These are phyloP conservation scores for Ooceraea biroi DNA, from an alignment of 1,140 invertebrate genomes.

Conservation along the genomic window DNA sequence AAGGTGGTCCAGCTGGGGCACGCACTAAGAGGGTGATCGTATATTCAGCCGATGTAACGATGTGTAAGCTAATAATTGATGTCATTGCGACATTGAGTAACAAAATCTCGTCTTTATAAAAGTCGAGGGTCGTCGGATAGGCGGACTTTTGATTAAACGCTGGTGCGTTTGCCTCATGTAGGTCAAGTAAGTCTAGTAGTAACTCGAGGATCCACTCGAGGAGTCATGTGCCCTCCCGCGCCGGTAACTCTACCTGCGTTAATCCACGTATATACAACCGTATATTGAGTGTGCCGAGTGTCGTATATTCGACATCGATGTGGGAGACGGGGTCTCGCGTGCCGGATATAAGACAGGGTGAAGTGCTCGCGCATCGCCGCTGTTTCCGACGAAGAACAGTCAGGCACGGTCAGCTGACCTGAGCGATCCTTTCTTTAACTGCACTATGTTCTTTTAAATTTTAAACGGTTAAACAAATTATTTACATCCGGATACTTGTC, in stretches of 20 bases:
- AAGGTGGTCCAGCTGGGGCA: not conserved
- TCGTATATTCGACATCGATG: not conserved
- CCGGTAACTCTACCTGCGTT: constrained; percentile 24
- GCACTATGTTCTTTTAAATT: not conserved
- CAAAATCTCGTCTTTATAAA: constrained; percentile 58
- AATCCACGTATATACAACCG: not conserved
- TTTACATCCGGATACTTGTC: not conserved
- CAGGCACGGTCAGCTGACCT: not conserved
- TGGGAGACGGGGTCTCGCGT: too few species aligned
- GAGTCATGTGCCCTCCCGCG: constrained; percentile 19
- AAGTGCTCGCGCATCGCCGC: not conserved
- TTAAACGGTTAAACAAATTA: not conserved
- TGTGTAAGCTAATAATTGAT: constrained; percentile 68
- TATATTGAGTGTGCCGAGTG: constrained; percentile 26
- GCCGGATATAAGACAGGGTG: constrained; percentile 3
- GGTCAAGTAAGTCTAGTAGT: constrained; percentile 77
- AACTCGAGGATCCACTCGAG: constrained; percentile 64
- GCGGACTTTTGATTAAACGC: constrained; percentile 42
- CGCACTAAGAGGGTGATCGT: constrained; percentile 20
- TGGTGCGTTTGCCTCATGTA: constrained; percentile 61
- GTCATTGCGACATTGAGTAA: constrained; percentile 75
- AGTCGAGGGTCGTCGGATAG: constrained; percentile 16
- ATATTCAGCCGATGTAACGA: constrained; percentile 43
- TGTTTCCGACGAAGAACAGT: not conserved
- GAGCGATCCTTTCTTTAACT: not conserved